These are phyloP conservation scores for Epinephelus cyanopodus DNA, from an alignment of 2,113 vertebrate genomes.

Conservation along the genomic window DNA sequence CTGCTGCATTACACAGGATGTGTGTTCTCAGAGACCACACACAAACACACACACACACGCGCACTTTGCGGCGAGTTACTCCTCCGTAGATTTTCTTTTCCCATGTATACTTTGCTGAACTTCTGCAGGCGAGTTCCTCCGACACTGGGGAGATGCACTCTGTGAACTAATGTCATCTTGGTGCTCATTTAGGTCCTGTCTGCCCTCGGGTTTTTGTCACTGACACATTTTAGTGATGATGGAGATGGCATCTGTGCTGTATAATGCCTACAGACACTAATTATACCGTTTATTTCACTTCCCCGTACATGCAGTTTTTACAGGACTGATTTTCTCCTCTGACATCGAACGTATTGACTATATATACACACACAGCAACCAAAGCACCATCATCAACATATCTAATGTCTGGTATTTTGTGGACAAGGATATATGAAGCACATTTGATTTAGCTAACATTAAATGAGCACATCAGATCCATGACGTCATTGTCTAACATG, in stretches of 20 bases:
- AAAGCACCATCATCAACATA: background rate
- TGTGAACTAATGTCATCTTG: constrained; percentile 25
- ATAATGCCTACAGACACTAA: constrained; percentile 33
- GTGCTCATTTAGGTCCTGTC: constrained; percentile 43
- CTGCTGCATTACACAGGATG: constrained; percentile 47
- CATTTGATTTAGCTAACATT: background rate
- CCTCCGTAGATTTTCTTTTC: constrained; percentile 24
- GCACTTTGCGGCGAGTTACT: constrained; percentile 30
- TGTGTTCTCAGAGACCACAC: constrained; percentile 22
- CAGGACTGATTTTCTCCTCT: constrained; percentile 6
- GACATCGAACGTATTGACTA: background rate
- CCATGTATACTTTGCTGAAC: constrained; percentile 30
- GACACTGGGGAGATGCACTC: constrained; percentile 17
- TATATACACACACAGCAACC: background rate
- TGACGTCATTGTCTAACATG: background rate
- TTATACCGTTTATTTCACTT: constrained; percentile 29
- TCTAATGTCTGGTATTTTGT: background rate
- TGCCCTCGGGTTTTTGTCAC: constrained; percentile 36
- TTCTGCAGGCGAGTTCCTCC: constrained; percentile 39
- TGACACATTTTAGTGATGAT: constrained; percentile 42
- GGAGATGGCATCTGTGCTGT: constrained; percentile 24
- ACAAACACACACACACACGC: constrained; percentile 7
- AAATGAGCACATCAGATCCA: background rate
- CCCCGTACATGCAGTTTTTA: background rate
- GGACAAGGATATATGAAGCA: constrained; percentile 7